phyloP scores from a whole-genome alignment of 2,113 vertebrate species.

The Phalacrocorax pelagicus region DNA sequence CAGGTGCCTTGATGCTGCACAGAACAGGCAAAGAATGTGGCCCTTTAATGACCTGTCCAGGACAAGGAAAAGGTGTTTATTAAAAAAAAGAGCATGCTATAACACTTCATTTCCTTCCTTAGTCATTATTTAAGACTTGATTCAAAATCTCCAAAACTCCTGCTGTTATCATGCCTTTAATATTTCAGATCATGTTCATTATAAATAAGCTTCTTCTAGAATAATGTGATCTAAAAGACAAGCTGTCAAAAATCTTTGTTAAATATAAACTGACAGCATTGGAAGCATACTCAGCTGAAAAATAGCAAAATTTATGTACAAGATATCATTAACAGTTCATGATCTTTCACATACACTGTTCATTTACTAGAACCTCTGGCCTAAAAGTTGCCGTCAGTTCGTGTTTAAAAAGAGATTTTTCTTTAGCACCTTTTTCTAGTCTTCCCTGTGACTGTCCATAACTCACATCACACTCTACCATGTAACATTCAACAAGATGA shows the following conservation, averaged over 20 bases:
- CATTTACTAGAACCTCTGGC: constrained; percentile 23
- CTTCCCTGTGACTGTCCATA: neutral
- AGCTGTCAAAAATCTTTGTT: constrained; percentile 42
- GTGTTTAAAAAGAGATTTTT: neutral
- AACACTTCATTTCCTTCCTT: neutral
- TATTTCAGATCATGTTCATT: constrained; percentile 8
- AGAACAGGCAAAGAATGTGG: accelerated
- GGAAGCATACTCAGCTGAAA: constrained; percentile 23
- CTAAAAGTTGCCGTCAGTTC: neutral
- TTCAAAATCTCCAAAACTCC: neutral
- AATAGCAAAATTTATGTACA: neutral
- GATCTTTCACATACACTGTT: neutral
- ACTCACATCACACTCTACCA: neutral
- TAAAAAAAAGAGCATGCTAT: neutral
- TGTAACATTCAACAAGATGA: neutral
- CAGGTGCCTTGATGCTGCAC: neutral
- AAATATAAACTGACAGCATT: constrained; percentile 28
- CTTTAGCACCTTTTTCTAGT: neutral
- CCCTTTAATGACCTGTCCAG: neutral
- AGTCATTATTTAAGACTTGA: neutral
- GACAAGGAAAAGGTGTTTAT: neutral
- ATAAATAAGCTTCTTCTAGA: constrained; percentile 12
- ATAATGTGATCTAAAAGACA: constrained; percentile 14
- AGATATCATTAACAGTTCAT: constrained; percentile 14
- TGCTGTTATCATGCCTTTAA: neutral